phyloP scores from a whole-genome alignment of 2,888 invertebrate genomes.

The Hylaea fasciaria region DNA sequence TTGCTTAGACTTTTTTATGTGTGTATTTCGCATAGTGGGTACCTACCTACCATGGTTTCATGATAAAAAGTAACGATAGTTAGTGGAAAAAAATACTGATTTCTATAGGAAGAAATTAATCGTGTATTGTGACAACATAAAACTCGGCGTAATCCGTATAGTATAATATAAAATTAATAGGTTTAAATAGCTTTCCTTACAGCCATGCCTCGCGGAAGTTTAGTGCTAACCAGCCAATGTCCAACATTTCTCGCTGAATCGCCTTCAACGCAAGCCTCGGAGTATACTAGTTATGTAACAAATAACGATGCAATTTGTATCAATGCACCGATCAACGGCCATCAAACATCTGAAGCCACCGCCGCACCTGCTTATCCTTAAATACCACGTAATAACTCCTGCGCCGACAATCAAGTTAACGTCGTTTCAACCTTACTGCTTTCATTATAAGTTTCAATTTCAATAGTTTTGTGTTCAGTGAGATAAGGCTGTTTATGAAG shows the following conservation, averaged over 20 bases:
- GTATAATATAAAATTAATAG: too few species aligned
- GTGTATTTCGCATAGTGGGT: too few species aligned
- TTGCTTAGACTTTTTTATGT: too few species aligned
- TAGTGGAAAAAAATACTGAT: too few species aligned
- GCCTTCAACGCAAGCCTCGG: slow-evolving; percentile 37
- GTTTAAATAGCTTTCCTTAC: slow-evolving; percentile 4
- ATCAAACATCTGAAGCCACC: slow-evolving; percentile 69
- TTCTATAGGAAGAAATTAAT: too few species aligned
- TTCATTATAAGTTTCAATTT: slow-evolving; percentile 41
- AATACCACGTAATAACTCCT: slow-evolving; percentile 67
- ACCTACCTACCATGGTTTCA: too few species aligned
- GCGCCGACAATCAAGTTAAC: slow-evolving; percentile 35
- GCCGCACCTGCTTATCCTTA: slow-evolving; percentile 75
- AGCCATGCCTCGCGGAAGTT: slow-evolving; percentile 10
- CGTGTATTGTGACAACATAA: too few species aligned
- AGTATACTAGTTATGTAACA: too few species aligned
- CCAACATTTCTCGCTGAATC: slow-evolving; percentile 17
- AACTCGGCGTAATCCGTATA: too few species aligned
- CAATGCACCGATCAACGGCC: slow-evolving; percentile 68
- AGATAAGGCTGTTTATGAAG: slow-evolving; percentile 46
- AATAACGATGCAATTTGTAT: slow-evolving; percentile 76
- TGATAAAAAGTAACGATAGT: too few species aligned
- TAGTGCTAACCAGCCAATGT: slow-evolving; percentile 4
- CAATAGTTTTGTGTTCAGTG: not conserved
- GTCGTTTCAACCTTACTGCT: slow-evolving; percentile 33